phyloP scores from a whole-genome alignment of 1,140 invertebrate species.

The Chironomus tepperi region DNA sequence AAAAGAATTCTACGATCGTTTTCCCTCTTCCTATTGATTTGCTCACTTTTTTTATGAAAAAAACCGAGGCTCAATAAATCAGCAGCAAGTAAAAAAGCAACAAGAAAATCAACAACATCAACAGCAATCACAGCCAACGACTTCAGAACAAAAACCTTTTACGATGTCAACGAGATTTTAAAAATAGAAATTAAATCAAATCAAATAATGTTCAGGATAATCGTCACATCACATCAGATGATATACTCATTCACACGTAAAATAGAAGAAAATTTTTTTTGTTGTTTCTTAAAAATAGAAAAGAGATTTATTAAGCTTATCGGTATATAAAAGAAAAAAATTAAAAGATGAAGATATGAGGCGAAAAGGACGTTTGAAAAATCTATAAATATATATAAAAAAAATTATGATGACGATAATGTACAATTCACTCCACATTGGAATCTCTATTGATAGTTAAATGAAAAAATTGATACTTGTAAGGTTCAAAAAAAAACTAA shows the following conservation, averaged over 20 bases:
- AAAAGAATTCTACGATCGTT: slow-evolving; percentile 95
- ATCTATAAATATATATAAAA: too few species aligned
- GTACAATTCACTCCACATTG: slow-evolving; percentile 6
- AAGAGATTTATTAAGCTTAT: too few species aligned
- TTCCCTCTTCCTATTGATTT: slow-evolving; percentile 88
- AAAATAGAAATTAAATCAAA: not conserved
- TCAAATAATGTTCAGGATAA: not conserved
- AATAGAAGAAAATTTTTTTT: not conserved
- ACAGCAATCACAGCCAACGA: not conserved
- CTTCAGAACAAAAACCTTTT: not conserved
- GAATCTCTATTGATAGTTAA: slow-evolving; percentile 2
- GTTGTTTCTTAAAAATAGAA: too few species aligned
- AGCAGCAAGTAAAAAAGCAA: not conserved
- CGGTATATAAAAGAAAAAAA: too few species aligned
- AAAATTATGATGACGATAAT: not conserved
- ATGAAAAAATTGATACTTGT: slow-evolving; percentile 4
- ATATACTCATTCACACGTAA: not conserved
- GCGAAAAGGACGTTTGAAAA: too few species aligned
- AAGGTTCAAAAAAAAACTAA: not conserved
- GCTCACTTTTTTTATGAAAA: slow-evolving; percentile 29
- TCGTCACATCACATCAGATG: not conserved
- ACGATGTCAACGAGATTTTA: slow-evolving; percentile 13
- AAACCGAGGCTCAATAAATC: slow-evolving; percentile 28
- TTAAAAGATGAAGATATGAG: too few species aligned
- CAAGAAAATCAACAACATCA: not conserved